phyloP scores from a whole-genome alignment of 1,140 invertebrate genomes.

The Babylonia areolata region DNA sequence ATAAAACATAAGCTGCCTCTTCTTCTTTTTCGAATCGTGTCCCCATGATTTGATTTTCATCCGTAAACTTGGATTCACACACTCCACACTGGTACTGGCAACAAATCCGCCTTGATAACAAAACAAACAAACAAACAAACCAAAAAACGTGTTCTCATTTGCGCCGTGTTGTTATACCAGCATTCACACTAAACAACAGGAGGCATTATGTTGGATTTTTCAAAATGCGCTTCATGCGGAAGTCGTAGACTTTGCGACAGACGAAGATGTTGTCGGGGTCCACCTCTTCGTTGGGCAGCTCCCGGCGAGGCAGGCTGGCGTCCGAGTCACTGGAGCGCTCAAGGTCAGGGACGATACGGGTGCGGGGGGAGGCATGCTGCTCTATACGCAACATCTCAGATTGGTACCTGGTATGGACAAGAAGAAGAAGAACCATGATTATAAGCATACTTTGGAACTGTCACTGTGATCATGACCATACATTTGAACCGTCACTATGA shows the following conservation, averaged over 20 bases:
- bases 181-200: no score
- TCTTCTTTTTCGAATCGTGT: background rate
- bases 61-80: background rate
- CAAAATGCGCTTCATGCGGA: constrained; percentile 83
- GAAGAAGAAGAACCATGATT: background rate
- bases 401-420: constrained; percentile 52
- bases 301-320: constrained; percentile 81
- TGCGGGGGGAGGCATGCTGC: constrained; percentile 79
- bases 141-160: background rate
- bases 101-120: background rate
- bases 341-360: constrained; percentile 79
- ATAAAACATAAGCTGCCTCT: background rate
- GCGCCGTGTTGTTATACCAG: background rate
- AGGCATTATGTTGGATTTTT: constrained; percentile 76
- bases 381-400: constrained; percentile 78
- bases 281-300: constrained; percentile 77
- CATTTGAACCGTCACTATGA: no score
- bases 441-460: no score
- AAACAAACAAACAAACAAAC: background rate
- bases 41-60: background rate
- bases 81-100: background rate
- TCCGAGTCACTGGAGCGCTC: constrained; percentile 77
- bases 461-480: no score
- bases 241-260: constrained; percentile 96
- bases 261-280: constrained; percentile 93